Percentiles rank a stretch among this genome's conserved stretches.
Conservation (phyloP, 1,140 invertebrate species). For the Helicorthomorpha holstii region DNA sequence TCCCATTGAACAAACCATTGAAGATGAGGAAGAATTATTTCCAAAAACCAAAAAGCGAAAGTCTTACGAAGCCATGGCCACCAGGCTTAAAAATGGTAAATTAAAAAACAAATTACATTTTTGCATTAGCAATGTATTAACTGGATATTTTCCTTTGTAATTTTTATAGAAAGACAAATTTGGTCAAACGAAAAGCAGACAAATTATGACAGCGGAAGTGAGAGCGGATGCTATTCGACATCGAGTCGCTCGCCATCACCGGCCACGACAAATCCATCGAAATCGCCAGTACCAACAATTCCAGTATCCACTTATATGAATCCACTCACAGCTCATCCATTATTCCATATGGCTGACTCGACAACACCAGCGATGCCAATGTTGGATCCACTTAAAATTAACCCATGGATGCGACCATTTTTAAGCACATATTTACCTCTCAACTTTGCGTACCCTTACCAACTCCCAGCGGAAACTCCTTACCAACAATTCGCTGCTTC, state of each 20-base stretch:
- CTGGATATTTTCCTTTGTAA: not conserved
- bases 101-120: not conserved
- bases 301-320: too few relatives aligned
- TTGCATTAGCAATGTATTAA: not conserved
- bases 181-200: not conserved
- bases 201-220: not conserved
- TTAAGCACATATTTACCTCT: not conserved
- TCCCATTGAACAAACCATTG: not conserved
- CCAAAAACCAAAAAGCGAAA: not conserved
- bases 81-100: not conserved
- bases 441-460: not conserved
- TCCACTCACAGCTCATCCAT: not conserved
- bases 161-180: not conserved
- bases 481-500: conserved; percentile 1
- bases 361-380: not conserved
- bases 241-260: not conserved
- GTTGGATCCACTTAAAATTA: not conserved
- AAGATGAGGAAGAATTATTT: not conserved
- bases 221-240: not conserved
- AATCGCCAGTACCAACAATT: not conserved
- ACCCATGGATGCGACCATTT: not conserved
- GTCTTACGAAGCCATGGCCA: not conserved
- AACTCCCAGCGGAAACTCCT: not conserved
- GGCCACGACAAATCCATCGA: too few relatives aligned
- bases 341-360: not conserved